Conservation (phyloP, 2,113 vertebrate species). For the Bubo scandiacus region DNA sequence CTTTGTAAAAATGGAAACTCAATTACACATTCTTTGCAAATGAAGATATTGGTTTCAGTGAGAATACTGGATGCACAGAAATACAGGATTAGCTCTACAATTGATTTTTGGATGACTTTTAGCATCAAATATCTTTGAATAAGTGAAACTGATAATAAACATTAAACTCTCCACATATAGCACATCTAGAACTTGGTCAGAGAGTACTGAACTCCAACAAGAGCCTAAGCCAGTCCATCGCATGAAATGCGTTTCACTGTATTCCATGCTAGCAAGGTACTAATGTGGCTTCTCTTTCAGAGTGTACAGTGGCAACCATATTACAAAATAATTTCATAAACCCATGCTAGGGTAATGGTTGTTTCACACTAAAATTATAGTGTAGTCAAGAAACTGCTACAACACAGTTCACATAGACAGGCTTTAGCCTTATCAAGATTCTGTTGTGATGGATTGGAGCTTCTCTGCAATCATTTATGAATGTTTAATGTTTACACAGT, state of each 20-base stretch:
- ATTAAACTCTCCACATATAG: not conserved
- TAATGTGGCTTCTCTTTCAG: not conserved
- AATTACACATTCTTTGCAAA: not conserved
- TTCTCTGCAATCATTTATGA: not conserved
- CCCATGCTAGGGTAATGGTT: not conserved
- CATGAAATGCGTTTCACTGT: not conserved
- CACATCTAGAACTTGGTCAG: not conserved
- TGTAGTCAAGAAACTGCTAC: not conserved
- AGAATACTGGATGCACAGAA: not conserved
- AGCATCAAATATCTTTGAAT: not conserved
- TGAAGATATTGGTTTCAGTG: not conserved
- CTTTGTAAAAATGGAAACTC: not conserved
- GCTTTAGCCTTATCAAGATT: not conserved
- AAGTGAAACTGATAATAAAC: not conserved
- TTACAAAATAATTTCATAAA: not conserved
- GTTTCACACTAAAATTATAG: not conserved
- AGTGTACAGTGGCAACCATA: not conserved
- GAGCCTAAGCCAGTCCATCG: not conserved
- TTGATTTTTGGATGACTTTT: not conserved
- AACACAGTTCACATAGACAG: not conserved
- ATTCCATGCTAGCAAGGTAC: not conserved
- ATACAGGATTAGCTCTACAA: not conserved
- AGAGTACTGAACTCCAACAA: not conserved
- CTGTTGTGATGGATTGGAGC: not conserved
- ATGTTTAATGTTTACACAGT: not conserved